These are phyloP conservation scores for Temnothorax unifasciatus DNA, from an alignment of 2,888 invertebrate genomes.

Conservation along the genomic window DNA sequence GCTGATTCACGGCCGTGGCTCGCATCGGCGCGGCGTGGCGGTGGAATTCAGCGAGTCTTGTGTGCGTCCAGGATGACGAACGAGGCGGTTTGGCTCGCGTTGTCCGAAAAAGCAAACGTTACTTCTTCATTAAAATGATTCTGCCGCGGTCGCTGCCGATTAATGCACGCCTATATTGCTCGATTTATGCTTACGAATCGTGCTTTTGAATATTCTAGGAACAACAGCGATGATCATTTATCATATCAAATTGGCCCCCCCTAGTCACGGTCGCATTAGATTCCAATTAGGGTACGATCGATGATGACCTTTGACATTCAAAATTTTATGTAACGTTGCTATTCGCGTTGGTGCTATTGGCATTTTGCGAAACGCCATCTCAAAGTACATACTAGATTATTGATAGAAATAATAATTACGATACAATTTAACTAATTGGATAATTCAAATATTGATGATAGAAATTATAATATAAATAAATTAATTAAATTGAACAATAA, in stretches of 20 bases:
- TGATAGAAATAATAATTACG: constrained; percentile 24
- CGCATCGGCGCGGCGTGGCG: neutral
- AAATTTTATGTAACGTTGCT: neutral
- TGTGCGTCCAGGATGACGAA: neutral
- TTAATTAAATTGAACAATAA: constrained; percentile 11
- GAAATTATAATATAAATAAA: constrained; percentile 27
- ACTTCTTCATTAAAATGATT: constrained; percentile 15
- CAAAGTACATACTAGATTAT: neutral
- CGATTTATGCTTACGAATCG: neutral
- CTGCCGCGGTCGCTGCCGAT: too few relatives aligned
- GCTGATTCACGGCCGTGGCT: neutral
- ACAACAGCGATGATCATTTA: constrained; percentile 21
- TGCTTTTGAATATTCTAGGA: neutral
- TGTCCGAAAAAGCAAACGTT: neutral
- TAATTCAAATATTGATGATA: constrained; percentile 13
- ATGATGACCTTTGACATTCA: constrained; percentile 34
- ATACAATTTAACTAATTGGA: constrained; percentile 4
- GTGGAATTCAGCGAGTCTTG: neutral
- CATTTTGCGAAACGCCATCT: constrained; percentile 7
- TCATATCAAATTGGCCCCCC: constrained; percentile 22
- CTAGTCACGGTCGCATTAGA: constrained; percentile 25
- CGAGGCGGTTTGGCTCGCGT: neutral
- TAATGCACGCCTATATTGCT: neutral
- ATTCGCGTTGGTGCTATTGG: neutral
- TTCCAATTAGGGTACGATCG: constrained; percentile 33